A percentile compares a stretch with the other conserved stretches of the same genome.
These are phyloP conservation scores for Propithecus deckenii DNA, from an alignment of 2,797 vertebrate species.

Conservation along the genomic window DNA sequence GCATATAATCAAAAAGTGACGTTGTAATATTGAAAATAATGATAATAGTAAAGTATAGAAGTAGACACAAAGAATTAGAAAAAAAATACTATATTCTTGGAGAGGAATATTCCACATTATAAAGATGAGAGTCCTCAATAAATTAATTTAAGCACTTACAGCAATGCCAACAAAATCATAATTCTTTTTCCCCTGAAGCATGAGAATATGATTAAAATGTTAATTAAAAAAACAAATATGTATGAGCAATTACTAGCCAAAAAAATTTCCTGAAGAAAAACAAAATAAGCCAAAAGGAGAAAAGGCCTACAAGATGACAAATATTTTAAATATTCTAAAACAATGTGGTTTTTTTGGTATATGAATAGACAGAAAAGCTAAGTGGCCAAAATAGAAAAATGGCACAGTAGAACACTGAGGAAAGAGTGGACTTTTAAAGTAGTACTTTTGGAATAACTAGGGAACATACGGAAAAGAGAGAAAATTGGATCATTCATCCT, in stretches of 20 bases:
- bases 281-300: background rate
- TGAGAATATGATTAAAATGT: background rate
- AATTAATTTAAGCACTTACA: background rate
- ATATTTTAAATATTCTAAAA: background rate
- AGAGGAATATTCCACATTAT: background rate
- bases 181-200: background rate
- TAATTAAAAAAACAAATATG: background rate
- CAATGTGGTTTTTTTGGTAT: background rate
- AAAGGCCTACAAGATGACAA: background rate
- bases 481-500: background rate
- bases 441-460: background rate
- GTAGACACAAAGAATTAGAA: background rate
- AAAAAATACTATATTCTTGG: background rate
- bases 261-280: background rate
- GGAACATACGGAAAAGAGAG: background rate
- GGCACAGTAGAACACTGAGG: background rate
- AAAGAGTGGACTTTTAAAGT: background rate
- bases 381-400: background rate
- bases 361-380: background rate
- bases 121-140: background rate
- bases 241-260: background rate
- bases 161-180: background rate
- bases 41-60: background rate
- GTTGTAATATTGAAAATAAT: background rate
- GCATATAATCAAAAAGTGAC: background rate